phyloP scores from a whole-genome alignment of 2,888 invertebrate species.

The Parnassius glacialis region DNA sequence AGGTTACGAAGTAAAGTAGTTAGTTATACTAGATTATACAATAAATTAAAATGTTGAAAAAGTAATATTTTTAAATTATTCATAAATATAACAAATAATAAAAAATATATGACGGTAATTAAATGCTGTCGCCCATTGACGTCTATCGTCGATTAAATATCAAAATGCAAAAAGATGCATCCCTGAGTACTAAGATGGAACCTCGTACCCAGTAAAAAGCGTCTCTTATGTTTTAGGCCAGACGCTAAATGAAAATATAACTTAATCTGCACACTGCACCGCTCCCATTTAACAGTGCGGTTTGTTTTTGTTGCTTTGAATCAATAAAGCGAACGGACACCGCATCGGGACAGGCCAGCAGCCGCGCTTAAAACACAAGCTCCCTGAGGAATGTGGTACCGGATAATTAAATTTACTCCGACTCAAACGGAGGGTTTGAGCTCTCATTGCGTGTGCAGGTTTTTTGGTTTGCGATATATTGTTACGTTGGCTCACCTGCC shows the following conservation, averaged over 20 bases:
- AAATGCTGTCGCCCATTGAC: no score
- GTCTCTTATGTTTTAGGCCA: constrained; percentile 26
- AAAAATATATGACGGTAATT: no score
- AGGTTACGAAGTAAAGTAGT: no score
- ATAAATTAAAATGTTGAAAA: no score
- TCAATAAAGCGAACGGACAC: constrained; percentile 30
- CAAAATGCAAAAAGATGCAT: no score
- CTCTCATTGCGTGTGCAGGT: neutral
- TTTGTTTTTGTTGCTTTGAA: constrained; percentile 37
- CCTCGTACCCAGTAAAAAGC: no score
- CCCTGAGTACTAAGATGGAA: no score
- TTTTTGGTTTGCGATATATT: neutral
- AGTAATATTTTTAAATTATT: no score
- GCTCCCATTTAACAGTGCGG: constrained; percentile 33
- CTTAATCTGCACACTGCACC: constrained; percentile 35
- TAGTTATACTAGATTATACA: no score
- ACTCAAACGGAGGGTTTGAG: no score
- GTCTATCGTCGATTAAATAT: no score
- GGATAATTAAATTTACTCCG: constrained; percentile 14
- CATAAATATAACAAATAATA: no score
- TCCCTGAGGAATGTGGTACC: constrained; percentile 1
- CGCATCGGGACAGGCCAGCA: constrained; percentile 2
- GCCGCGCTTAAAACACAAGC: neutral
- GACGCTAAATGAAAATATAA: constrained; percentile 30
- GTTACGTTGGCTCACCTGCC: neutral